Base-by-base conservation (phyloP, 37 sponge, comb jelly and placozoan genomes). In the Axinella damicornis region DNA sequence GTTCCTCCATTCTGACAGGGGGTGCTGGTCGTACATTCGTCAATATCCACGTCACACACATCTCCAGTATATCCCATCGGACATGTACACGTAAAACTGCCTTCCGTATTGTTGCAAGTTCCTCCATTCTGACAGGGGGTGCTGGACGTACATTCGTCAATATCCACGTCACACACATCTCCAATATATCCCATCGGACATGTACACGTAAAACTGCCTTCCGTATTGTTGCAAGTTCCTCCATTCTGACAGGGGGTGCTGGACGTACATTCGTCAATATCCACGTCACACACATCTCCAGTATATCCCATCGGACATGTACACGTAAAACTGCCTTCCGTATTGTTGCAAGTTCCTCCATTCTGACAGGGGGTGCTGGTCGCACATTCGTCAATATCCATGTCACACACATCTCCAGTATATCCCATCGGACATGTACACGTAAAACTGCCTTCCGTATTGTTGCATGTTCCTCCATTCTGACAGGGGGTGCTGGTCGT, bases 51-150 rank as follows among this genome's bases (percentile, higher is more conserved):
- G 12, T 82, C 69, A 54, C 94, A 94, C 16, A 35, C 33, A 4
- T 5, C 22, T 53, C 94, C 94, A 63, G 84, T 83, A 38, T 73
- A 94, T 12, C 80, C 81, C 6, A 70, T 52, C 9, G 69, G 52
- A 74, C 94, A 94, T 22, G 18, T 25, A 69, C 94, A 94, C 2
- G 41, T 69, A 46, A 85, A 93, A 31, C 53, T 38, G 22, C 58
- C 72, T 4, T 15, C 4, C 4, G 55, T 18, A 78, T 74, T 67
- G 22, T 12, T 39, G 38, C 89, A 88, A 34, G 79, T 83, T 15
- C 88, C 94, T 59, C 81, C 76, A 70, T 93, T 93, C 46, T 87
- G 61, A 56, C 94, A 91, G 5, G 38, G 74, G 59, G 74, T 64
- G 22, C 27, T 17, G 0, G 15, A 22, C 17, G 0, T 25, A 55